Percentiles rank a stretch among this genome's conserved stretches.
phyloP scores from a whole-genome alignment of 2,888 invertebrate species.

The Trissonchulus latispiculum region DNA sequence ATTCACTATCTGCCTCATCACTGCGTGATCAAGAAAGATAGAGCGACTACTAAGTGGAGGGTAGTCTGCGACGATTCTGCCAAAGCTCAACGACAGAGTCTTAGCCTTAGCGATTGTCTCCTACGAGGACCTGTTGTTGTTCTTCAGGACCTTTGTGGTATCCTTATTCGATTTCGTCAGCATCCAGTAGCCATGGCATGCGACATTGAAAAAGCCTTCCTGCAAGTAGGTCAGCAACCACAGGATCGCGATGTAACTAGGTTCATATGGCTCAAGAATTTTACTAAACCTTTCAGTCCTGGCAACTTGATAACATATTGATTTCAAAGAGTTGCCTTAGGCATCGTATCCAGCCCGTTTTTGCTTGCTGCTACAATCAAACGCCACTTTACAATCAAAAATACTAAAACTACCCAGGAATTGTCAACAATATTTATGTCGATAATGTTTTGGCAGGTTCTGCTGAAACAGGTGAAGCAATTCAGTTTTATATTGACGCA shows the following conservation, averaged over 20 bases:
- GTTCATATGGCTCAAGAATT: neutral
- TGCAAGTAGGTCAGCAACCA: constrained; percentile 24
- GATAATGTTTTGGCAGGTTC: neutral
- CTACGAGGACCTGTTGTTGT: constrained; percentile 7
- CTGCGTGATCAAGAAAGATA: neutral
- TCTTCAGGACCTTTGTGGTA: neutral
- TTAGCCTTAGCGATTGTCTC: constrained; percentile 13
- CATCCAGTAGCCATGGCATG: neutral
- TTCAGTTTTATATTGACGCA: neutral
- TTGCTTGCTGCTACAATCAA: constrained; percentile 26
- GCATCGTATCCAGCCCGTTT: constrained; percentile 26
- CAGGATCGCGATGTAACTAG: constrained; percentile 24
- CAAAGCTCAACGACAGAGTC: neutral
- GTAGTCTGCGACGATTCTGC: constrained; percentile 13
- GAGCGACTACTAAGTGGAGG: constrained; percentile 5
- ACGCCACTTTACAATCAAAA: constrained; percentile 6
- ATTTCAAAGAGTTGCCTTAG: constrained; percentile 29
- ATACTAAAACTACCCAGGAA: neutral
- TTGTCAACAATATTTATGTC: neutral
- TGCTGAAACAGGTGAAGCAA: neutral
- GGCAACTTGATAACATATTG: constrained; percentile 26
- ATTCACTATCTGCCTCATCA: constrained; percentile 13
- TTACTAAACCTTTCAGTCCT: neutral
- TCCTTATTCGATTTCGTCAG: neutral
- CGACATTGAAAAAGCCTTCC: constrained; percentile 33